These are phyloP conservation scores for Jordanella pulchra DNA, from an alignment of 2,797 vertebrate species.

Conservation along the genomic window DNA sequence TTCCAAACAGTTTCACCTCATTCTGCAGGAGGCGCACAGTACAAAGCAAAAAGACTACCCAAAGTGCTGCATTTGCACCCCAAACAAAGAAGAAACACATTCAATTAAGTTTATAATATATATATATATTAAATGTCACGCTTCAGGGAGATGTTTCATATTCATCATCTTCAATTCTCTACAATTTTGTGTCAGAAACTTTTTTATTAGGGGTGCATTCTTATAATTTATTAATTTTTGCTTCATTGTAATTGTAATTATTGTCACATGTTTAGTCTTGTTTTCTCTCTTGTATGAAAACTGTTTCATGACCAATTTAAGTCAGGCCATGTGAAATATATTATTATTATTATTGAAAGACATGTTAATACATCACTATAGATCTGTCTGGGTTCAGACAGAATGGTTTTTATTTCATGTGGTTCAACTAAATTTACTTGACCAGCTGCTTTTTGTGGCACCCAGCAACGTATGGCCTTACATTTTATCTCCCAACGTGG, in stretches of 20 bases:
- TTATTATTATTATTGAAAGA: conserved; percentile 44
- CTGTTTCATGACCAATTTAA: conserved; percentile 63
- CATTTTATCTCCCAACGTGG: not conserved
- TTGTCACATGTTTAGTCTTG: conserved; percentile 60
- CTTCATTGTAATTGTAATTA: conserved; percentile 69
- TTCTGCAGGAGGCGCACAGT: conserved; percentile 46
- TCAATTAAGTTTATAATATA: conserved; percentile 13
- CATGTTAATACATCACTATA: conserved; percentile 6
- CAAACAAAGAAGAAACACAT: conserved; percentile 57
- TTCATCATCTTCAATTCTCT: conserved; percentile 58
- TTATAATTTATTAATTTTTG: conserved; percentile 76
- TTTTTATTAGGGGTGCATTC: conserved; percentile 66
- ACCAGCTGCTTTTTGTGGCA: conserved; percentile 58
- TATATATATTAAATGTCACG: conserved; percentile 28
- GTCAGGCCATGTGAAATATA: conserved; percentile 41
- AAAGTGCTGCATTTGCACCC: conserved; percentile 71
- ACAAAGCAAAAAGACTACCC: conserved; percentile 59
- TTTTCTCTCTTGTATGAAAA: conserved; percentile 51
- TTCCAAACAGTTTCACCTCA: conserved; percentile 63
- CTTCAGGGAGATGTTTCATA: conserved; percentile 80
- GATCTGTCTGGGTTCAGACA: conserved; percentile 22
- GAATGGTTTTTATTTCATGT: conserved; percentile 33
- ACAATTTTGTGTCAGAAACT: conserved; percentile 50
- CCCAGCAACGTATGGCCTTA: conserved; percentile 69
- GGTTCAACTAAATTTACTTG: conserved; percentile 63